Evolutionary conservation across 1,140 invertebrate species (phyloP).

Genomic region (Hyles vespertilio): DNA sequence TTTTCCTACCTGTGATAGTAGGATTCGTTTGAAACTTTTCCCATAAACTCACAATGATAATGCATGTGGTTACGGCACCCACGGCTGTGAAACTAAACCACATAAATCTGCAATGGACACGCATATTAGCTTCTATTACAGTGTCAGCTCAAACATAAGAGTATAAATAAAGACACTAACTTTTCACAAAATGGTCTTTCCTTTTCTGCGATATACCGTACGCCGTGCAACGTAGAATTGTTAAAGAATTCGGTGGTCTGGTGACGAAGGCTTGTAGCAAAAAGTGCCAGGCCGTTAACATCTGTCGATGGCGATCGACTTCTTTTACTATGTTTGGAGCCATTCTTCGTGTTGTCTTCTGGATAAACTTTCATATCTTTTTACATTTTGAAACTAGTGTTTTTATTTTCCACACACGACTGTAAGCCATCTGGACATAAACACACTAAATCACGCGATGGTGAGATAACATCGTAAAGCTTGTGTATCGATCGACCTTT

Average conservation of each 20-base stretch:
- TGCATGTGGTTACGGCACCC: conserved; percentile 79
- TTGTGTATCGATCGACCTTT: conserved; percentile 34
- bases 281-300: conserved; percentile 49
- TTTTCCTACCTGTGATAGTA: conserved; percentile 80
- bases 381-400: conserved; percentile 20
- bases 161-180: conserved; percentile 51
- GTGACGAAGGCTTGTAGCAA: conserved; percentile 78
- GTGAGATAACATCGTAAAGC: conserved; percentile 36
- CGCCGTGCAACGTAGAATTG: conserved; percentile 83
- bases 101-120: conserved; percentile 77
- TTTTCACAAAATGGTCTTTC: conserved; percentile 82
- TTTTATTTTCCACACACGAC: conserved; percentile 10
- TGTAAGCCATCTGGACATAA: conserved; percentile 8
- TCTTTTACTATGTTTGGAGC: conserved; percentile 21
- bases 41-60: conserved; percentile 84
- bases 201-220: conserved; percentile 82
- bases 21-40: conserved; percentile 88
- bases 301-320: conserved; percentile 23
- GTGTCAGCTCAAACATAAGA: background rate
- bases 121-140: background rate
- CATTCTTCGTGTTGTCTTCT: conserved; percentile 24
- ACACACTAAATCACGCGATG: conserved; percentile 13
- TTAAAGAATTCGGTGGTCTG: conserved; percentile 83
- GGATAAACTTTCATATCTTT: conserved; percentile 48
- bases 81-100: conserved; percentile 83